These are phyloP conservation scores for Agrochola lychnidis DNA, from an alignment of 2,888 invertebrate species.

Conservation along the genomic window DNA sequence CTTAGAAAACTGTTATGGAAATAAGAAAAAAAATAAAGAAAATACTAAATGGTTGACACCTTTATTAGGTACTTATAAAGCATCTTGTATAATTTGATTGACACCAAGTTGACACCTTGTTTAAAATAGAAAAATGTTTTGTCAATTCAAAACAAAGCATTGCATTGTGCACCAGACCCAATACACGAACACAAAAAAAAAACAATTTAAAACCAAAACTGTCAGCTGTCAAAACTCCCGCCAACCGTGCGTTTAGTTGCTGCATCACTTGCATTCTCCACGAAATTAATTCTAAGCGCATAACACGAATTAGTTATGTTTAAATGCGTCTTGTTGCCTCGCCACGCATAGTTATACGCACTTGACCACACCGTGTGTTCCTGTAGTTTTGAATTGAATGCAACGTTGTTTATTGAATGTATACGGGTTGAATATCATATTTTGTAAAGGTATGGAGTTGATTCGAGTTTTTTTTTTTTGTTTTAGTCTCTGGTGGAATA, in stretches of 20 bases:
- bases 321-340: constrained; percentile 73
- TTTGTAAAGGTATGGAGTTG: constrained; percentile 71
- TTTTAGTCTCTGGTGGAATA: constrained; percentile 23
- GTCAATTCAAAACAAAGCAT: constrained; percentile 16
- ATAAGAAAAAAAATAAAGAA: too few species aligned
- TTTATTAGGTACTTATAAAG: too few species aligned
- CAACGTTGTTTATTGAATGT: constrained; percentile 79
- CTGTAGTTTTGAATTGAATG: constrained; percentile 80
- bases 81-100: too few species aligned
- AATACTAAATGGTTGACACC: too few species aligned
- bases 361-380: constrained; percentile 86
- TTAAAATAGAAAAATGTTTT: constrained; percentile 31
- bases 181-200: constrained; percentile 27
- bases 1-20: too few species aligned
- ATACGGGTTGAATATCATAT: constrained; percentile 78
- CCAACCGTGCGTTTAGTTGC: constrained; percentile 69
- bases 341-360: constrained; percentile 78
- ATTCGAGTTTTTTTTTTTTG: constrained; percentile 46
- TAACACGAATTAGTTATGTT: constrained; percentile 83
- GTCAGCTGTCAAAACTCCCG: constrained; percentile 71
- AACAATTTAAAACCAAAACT: constrained; percentile 42
- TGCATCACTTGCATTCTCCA: constrained; percentile 69
- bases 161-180: constrained; percentile 37
- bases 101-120: constrained; percentile 7
- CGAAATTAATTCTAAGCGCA: constrained; percentile 75